Conservation (phyloP, 2,888 invertebrate species). For the Byasa hedistus region DNA sequence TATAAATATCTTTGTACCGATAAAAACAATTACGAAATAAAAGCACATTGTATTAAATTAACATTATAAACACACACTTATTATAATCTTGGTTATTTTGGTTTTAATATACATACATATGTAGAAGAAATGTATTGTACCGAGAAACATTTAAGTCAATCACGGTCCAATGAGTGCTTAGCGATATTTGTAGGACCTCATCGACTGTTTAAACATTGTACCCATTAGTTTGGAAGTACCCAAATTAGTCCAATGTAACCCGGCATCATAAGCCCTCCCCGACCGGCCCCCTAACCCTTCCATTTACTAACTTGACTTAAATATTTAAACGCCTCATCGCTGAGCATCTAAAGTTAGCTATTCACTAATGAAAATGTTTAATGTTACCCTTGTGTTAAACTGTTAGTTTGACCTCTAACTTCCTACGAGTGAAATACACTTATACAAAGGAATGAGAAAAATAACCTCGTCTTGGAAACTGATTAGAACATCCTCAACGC, state of each 20-base stretch:
- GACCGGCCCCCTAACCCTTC: conserved; percentile 18
- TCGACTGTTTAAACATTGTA: conserved; percentile 15
- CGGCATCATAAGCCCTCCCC: conserved; percentile 11
- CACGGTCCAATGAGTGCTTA: conserved; percentile 2
- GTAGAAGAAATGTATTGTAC: too few species aligned
- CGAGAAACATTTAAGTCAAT: background rate
- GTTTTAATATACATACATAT: too few species aligned
- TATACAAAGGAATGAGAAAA: too few species aligned
- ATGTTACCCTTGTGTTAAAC: conserved; percentile 18
- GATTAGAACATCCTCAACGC: too few species aligned
- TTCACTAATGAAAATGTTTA: conserved; percentile 28
- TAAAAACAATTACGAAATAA: too few species aligned
- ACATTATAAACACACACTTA: too few species aligned
- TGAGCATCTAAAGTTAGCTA: conserved; percentile 20
- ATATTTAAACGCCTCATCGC: conserved; percentile 29
- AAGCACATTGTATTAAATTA: too few species aligned
- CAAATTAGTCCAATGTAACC: conserved; percentile 16
- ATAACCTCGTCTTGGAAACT: too few species aligned
- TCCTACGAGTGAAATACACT: background rate
- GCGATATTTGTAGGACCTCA: background rate
- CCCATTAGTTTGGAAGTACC: conserved; percentile 20
- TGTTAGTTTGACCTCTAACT: conserved; percentile 20
- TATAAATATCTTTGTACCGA: too few species aligned
- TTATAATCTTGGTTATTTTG: too few species aligned
- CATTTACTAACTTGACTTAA: conserved; percentile 24